phyloP scores from a whole-genome alignment of 2,888 invertebrate species.

The Apocheima hispidaria region DNA sequence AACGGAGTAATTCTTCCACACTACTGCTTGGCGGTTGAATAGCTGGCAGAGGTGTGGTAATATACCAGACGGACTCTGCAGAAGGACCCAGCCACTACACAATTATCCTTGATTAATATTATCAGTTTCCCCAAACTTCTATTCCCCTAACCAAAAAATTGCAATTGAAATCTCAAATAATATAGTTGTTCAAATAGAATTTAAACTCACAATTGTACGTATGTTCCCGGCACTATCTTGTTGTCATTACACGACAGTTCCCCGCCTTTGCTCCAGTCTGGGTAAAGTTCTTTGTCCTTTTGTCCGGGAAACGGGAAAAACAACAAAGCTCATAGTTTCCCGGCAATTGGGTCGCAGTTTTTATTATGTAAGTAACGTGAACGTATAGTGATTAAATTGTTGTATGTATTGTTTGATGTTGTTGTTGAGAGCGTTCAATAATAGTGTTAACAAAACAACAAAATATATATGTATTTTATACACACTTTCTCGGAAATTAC shows the following conservation, averaged over 20 bases:
- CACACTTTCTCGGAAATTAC: too few species aligned
- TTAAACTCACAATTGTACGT: conserved; percentile 1
- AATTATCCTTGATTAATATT: too few species aligned
- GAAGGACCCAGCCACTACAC: too few species aligned
- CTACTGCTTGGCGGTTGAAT: too few species aligned
- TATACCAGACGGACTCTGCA: too few species aligned
- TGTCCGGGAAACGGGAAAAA: conserved; percentile 20
- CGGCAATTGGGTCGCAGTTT: conserved; percentile 30
- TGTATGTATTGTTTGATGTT: conserved; percentile 9
- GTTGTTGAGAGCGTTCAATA: background rate
- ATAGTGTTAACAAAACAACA: too few species aligned
- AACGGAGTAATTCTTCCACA: too few species aligned
- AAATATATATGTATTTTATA: too few species aligned
- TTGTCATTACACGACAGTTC: conserved; percentile 27
- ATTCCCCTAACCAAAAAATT: too few species aligned
- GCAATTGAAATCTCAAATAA: too few species aligned
- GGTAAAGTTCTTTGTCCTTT: conserved; percentile 31
- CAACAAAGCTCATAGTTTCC: conserved; percentile 32
- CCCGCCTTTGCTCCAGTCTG: conserved; percentile 17
- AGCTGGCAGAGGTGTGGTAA: too few species aligned
- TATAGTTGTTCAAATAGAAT: conserved; percentile 1
- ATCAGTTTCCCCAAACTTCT: too few species aligned
- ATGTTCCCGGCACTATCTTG: conserved; percentile 20
- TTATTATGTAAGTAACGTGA: conserved; percentile 2
- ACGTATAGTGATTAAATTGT: conserved; percentile 27